Conservation (phyloP, 2,797 vertebrate species). For the Crocidura indochinensis region DNA sequence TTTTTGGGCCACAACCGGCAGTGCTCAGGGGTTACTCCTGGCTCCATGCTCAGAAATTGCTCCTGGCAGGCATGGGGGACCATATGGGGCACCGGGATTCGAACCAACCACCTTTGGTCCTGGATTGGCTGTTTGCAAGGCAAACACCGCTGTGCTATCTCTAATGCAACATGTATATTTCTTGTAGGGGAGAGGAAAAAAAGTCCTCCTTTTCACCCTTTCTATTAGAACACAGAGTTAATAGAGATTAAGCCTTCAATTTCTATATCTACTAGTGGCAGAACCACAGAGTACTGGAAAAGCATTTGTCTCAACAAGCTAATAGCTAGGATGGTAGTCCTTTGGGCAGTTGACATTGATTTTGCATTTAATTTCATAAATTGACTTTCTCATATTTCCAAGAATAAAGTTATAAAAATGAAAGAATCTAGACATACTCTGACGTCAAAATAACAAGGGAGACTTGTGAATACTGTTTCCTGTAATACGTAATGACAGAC, state of each 20-base stretch:
- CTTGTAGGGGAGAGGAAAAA: background rate
- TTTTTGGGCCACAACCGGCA: no score
- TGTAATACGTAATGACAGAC: background rate
- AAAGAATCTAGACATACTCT: slow-evolving; percentile 41
- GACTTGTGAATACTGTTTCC: background rate
- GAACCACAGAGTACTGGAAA: slow-evolving; percentile 71
- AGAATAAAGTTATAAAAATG: slow-evolving; percentile 66
- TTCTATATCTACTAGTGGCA: slow-evolving; percentile 58
- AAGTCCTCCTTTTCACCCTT: slow-evolving; percentile 39
- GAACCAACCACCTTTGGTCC: no score
- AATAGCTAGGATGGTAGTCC: slow-evolving; percentile 61
- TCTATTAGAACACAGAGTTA: slow-evolving; percentile 54
- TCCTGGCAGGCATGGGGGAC: no score
- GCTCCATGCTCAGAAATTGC: no score
- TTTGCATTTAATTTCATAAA: slow-evolving; percentile 78
- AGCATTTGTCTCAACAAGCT: slow-evolving; percentile 79
- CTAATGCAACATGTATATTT: slow-evolving; percentile 55
- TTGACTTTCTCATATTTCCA: slow-evolving; percentile 66
- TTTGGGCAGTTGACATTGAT: slow-evolving; percentile 73
- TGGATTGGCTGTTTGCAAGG: no score
- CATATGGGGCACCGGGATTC: no score
- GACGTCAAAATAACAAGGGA: slow-evolving; percentile 46
- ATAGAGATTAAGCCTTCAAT: slow-evolving; percentile 62
- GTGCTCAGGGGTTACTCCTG: no score
- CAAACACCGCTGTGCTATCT: no score